Conservation (phyloP, 2,797 vertebrate genomes). For the Hydrolagus colliei region DNA sequence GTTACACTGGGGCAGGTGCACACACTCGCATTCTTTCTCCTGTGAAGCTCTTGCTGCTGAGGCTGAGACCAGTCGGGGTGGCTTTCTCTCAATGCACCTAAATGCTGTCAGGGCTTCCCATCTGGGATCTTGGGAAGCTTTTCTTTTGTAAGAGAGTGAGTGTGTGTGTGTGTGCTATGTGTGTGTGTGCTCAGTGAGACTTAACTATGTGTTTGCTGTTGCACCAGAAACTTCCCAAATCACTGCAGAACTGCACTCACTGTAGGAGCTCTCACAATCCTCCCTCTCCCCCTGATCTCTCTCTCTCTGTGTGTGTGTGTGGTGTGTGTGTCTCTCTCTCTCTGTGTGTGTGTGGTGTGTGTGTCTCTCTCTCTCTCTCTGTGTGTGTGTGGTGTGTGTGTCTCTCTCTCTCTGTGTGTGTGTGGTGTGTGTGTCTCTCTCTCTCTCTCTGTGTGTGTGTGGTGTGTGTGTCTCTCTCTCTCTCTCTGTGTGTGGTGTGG, state of each 20-base stretch:
- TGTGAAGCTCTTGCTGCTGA: background rate
- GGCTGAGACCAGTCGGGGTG: background rate
- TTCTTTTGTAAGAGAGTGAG: background rate
- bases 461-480: no score
- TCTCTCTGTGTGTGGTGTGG: background rate
- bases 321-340: no score
- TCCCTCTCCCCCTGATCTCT: background rate
- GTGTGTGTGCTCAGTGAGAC: background rate
- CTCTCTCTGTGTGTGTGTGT: background rate
- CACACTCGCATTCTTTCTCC: background rate
- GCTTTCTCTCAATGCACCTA: background rate
- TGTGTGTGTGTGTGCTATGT: no score
- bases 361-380: no score
- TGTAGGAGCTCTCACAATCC: no score
- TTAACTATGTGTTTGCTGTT: background rate
- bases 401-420: background rate
- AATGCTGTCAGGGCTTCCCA: background rate
- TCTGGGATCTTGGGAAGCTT: background rate
- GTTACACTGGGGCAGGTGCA: constrained; percentile 2
- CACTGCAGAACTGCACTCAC: no score
- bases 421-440: background rate
- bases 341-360: no score
- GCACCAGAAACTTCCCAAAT: background rate
- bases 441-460: no score
- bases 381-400: background rate